Evolutionary conservation across 1,140 invertebrate genomes (phyloP).

Genomic region (Doryteuthis pealeii): DNA sequence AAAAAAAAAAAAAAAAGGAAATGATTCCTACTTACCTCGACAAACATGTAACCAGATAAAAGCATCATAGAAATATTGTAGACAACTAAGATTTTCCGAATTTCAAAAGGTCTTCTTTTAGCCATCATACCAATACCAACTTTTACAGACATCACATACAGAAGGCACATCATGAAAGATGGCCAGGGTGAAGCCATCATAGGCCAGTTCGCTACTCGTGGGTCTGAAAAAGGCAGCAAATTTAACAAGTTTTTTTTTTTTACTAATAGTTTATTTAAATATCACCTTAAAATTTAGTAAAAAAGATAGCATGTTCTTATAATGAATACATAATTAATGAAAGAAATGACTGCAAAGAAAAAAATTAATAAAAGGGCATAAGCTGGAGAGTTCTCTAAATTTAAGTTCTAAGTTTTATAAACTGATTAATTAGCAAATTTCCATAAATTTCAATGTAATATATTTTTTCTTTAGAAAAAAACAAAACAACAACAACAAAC

Average conservation of each 20-base stretch:
- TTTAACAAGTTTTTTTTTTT: not conserved
- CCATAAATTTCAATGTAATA: too few species aligned
- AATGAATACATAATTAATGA: too few species aligned
- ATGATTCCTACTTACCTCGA: slow-evolving; percentile 40
- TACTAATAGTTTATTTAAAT: not conserved
- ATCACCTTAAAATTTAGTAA: too few species aligned
- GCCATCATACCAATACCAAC: slow-evolving; percentile 81
- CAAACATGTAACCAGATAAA: slow-evolving; percentile 74
- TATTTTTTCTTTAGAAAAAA: too few species aligned
- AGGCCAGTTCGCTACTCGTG: slow-evolving; percentile 60
- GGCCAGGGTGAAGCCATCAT: slow-evolving; percentile 59
- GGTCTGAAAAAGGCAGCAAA: slow-evolving; percentile 50
- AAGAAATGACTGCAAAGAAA: too few species aligned
- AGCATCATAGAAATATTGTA: slow-evolving; percentile 87
- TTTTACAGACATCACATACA: slow-evolving; percentile 58
- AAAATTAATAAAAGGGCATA: too few species aligned
- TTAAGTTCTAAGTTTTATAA: too few species aligned
- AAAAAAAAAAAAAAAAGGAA: not conserved
- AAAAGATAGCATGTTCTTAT: too few species aligned
- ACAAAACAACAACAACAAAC: too few species aligned
- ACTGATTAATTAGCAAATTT: too few species aligned
- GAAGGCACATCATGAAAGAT: slow-evolving; percentile 50
- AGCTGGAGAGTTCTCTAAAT: too few species aligned
- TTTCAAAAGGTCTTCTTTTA: slow-evolving; percentile 79
- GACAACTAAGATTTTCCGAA: slow-evolving; percentile 75